Evolutionary conservation across 2,888 invertebrate genomes (phyloP).

Genomic region (Lycocerus yunnanus): DNA sequence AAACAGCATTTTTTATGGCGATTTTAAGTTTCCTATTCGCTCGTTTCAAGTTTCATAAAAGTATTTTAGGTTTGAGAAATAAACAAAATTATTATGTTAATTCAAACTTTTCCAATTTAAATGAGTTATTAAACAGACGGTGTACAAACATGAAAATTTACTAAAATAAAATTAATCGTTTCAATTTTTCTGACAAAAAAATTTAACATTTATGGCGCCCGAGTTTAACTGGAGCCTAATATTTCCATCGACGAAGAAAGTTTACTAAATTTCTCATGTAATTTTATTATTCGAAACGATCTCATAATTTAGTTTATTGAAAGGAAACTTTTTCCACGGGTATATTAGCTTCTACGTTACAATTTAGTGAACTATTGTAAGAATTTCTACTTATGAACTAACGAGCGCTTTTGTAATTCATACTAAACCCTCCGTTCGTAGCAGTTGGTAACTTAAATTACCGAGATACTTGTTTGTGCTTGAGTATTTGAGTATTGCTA

Average conservation of each 20-base stretch:
- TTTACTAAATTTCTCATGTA: background rate
- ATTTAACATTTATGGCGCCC: background rate
- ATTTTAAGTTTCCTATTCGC: background rate
- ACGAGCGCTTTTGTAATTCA: background rate
- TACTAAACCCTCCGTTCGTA: background rate
- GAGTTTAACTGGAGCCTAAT: background rate
- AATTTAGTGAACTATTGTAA: background rate
- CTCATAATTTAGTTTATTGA: background rate
- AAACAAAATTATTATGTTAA: background rate
- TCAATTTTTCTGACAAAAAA: background rate
- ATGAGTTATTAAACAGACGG: background rate
- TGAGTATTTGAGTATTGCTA: background rate
- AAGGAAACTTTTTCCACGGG: background rate
- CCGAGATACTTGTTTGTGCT: background rate
- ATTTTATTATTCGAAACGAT: background rate
- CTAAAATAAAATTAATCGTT: background rate
- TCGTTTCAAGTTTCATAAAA: background rate
- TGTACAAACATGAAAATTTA: background rate
- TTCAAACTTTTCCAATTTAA: background rate
- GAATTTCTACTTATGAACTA: background rate
- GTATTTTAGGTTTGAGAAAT: background rate
- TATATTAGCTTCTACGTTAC: background rate
- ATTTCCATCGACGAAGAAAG: background rate
- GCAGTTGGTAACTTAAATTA: background rate
- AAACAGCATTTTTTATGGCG: background rate